These are phyloP conservation scores for Lacanobia wlatinum DNA, from an alignment of 2,888 invertebrate genomes.

Conservation along the genomic window DNA sequence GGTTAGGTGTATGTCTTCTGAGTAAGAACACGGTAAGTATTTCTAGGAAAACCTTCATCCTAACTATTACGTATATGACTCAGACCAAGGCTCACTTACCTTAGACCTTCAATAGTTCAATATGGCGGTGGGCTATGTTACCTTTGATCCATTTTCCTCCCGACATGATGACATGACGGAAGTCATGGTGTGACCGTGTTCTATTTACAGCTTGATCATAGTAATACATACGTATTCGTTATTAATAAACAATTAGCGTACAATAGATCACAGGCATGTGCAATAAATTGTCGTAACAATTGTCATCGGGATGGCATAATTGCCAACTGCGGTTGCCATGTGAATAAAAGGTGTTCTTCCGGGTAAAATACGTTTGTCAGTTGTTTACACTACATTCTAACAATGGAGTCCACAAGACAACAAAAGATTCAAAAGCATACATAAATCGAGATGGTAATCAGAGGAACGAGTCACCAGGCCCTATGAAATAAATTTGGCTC, in stretches of 20 bases:
- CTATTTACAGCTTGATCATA: conserved; percentile 23
- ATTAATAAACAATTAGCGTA: conserved; percentile 22
- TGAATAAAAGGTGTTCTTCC: conserved; percentile 14
- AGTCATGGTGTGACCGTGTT: conserved; percentile 24
- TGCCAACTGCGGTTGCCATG: conserved; percentile 6
- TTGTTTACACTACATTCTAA: background rate
- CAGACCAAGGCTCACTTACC: background rate
- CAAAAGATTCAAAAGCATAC: too few species aligned
- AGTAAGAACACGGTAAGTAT: background rate
- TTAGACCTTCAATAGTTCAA: conserved; percentile 43
- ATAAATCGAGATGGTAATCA: too few species aligned
- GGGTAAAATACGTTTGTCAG: background rate
- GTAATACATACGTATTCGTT: conserved; percentile 3
- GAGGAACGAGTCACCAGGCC: too few species aligned
- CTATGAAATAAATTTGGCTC: too few species aligned
- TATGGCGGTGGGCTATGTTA: background rate
- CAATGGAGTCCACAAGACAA: background rate
- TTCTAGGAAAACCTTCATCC: background rate
- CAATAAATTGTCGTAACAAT: conserved; percentile 25
- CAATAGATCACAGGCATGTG: conserved; percentile 12
- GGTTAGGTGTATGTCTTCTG: background rate
- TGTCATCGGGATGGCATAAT: conserved; percentile 6
- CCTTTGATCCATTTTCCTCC: conserved; percentile 39
- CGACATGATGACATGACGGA: conserved; percentile 27
- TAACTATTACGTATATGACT: background rate